phyloP scores from a whole-genome alignment of 2,888 invertebrate genomes.

The Diploptera punctata region DNA sequence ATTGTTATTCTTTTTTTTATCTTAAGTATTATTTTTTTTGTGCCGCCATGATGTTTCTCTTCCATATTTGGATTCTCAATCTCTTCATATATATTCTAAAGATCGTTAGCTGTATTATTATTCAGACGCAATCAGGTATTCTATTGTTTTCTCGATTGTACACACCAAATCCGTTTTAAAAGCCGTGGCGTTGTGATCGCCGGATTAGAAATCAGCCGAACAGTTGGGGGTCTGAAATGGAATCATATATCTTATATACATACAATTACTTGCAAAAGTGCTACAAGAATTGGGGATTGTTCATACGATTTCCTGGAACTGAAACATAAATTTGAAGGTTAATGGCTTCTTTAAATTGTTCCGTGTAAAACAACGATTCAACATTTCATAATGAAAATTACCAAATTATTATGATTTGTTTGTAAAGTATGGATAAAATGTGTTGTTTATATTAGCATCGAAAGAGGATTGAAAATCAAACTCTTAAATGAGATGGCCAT shows the following conservation, averaged over 20 bases:
- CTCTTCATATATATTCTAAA: constrained; percentile 26
- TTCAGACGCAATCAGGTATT: constrained; percentile 31
- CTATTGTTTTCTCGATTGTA: constrained; percentile 33
- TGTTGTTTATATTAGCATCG: no score
- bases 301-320: no score
- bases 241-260: constrained; percentile 5
- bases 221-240: constrained; percentile 36
- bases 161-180: constrained; percentile 32
- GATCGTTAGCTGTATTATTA: constrained; percentile 24
- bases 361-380: no score
- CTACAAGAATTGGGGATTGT: no score
- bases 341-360: no score
- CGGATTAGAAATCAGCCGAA: constrained; percentile 36
- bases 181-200: constrained; percentile 13
- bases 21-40: background rate
- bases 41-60: constrained; percentile 7
- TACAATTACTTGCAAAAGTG: background rate
- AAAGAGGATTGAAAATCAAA: no score
- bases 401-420: no score
- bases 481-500: no score
- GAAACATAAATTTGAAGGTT: no score
- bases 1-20: background rate
- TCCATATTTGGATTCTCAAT: constrained; percentile 31
- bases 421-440: no score
- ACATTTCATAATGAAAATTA: no score